Evolutionary conservation across 2,888 invertebrate genomes (phyloP), one percentile per base, ranked within the genome.

Genomic region (Drosophila prostipennis): DNA sequence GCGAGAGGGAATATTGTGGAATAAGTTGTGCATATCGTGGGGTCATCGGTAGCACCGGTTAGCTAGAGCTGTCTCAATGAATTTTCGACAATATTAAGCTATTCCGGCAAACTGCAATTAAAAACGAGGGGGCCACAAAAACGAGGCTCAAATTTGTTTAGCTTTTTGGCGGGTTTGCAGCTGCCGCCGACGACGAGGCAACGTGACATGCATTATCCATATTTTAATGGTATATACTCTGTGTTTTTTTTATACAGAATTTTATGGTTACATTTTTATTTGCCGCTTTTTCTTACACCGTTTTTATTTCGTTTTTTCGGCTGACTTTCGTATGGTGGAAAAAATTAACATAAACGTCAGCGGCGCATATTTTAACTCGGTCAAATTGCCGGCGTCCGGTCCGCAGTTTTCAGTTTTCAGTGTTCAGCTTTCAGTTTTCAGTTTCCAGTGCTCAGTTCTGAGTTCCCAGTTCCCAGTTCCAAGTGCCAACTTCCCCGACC

Each of bases 381-480:
- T 84, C 87, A 84, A 84, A 83, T 86, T 86, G 83, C 78, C 73
- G 75, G 77, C 80, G 86, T 82, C 82, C 86, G 86, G 78, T 85
- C 74, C 53, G 51, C 69, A 64, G 72, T 67, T 53, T 60, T 26
- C 49, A 53, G 58, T 42, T 23, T 43, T n/a, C n/a, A n/a, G n/a
- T n/a, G n/a, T n/a, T n/a, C 69, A 64, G 72, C 63, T 53, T 60
- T 26, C 49, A 53, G 58, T 42, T 23, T 7, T 6, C 54, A 8
- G 13, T 14, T 26, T 4, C n/a, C n/a, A 14, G 14, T 39, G 19
- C 43, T 45, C 13, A 49, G 39, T 32, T 26, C 16, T 52, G 46
- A 43, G 40, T 58, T 53, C 29, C 23, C 29, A 32, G 36, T 32
- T 19, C 39, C 59, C 52, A 51, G 40, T 58, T 53, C 14, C 51